phyloP scores from a whole-genome alignment of 2,113 vertebrate species.

The Urocolius indicus region DNA sequence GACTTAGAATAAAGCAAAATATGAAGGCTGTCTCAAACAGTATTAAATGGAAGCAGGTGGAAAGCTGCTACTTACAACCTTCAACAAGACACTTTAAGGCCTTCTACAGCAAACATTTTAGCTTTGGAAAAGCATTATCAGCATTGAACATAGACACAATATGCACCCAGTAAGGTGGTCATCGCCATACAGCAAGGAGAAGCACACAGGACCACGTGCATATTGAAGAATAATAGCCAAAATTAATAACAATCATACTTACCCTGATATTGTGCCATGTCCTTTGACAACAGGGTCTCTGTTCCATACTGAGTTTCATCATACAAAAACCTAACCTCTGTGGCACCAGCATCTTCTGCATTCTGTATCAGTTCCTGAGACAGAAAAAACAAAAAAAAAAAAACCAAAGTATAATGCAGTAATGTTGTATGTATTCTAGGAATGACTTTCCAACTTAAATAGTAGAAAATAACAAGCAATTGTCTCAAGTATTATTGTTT shows the following conservation, averaged over 20 bases:
- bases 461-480: neutral
- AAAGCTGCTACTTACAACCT: neutral
- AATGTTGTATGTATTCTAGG: neutral
- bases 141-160: neutral
- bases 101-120: neutral
- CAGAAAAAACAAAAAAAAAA: neutral
- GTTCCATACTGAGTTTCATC: conserved; percentile 95
- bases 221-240: neutral
- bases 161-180: neutral
- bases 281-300: conserved; percentile 93
- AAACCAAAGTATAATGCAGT: neutral
- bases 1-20: neutral
- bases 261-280: conserved; percentile 97
- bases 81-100: neutral
- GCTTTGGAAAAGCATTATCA: neutral
- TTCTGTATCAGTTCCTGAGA: conserved; percentile 97
- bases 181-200: neutral
- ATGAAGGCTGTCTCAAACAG: neutral
- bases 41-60: neutral
- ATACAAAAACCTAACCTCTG: conserved; percentile 94
- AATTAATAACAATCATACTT: conserved; percentile 18
- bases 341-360: conserved; percentile 97
- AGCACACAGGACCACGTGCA: neutral
- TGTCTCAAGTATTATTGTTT: neutral
- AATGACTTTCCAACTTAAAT: neutral